Base-by-base conservation (phyloP, 2,888 invertebrate genomes). In the Clunio marinus region DNA sequence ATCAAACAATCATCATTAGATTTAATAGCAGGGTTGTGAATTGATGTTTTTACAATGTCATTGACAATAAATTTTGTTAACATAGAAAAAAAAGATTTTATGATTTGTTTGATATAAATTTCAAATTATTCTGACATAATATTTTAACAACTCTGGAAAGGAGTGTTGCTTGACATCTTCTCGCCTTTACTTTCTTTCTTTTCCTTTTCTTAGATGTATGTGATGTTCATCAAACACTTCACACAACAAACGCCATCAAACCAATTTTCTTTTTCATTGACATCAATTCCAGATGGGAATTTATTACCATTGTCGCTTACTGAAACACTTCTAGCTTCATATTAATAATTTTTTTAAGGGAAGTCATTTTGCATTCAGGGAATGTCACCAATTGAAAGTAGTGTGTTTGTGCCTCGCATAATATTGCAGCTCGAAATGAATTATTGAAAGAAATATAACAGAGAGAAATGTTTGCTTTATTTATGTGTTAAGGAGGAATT, bases 181-280 rank as follows among this genome's bases (percentile, higher is more conserved):
- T n/a, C n/a, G n/a, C n/a, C n/a, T n/a, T n/a, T n/a, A n/a, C n/a
- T n/a, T n/a, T n/a, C n/a, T n/a, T n/a, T n/a, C n/a, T n/a, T n/a
- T n/a, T n/a, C n/a, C n/a, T n/a, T n/a, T n/a, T n/a, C n/a, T n/a
- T n/a, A n/a, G n/a, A n/a, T n/a, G n/a, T n/a, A n/a, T n/a, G n/a
- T n/a, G n/a, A n/a, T n/a, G n/a, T n/a, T n/a, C n/a, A n/a, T n/a
- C n/a, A n/a, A n/a, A n/a, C n/a, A n/a, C n/a, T n/a, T n/a, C 35
- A 51, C 10, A 17, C 22, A 25, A 24, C 35, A 60, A 45, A 24
- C 22, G 25, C 10, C 60, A 45, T 13, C 17, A 10, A 63, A 57
- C 4, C 25, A 46, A 63, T 63, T 63, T n/a, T 63, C 63, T 63
- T 63, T 63, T 45, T 41, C 45, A 63, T 45, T 63, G 63, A 63